These are phyloP conservation scores for Dendrolimus punctatus DNA, from an alignment of 1,140 invertebrate genomes.

Conservation along the genomic window DNA sequence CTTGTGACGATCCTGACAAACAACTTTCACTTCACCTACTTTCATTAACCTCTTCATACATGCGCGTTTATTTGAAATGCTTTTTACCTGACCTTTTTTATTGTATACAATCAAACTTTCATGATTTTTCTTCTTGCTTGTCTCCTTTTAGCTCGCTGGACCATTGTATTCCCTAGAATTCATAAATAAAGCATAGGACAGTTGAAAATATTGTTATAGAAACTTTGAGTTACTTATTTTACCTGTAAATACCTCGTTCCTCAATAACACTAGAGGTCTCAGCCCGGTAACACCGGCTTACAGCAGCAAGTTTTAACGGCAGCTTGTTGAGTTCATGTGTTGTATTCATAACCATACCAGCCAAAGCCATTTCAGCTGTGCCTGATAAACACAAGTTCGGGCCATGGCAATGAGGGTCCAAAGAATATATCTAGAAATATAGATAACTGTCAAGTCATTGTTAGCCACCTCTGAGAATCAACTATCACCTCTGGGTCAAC, in stretches of 20 bases:
- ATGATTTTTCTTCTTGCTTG: too few species aligned
- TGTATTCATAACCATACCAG: conserved; percentile 79
- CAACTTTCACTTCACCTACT: too few species aligned
- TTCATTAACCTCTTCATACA: too few species aligned
- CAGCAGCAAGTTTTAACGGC: conserved; percentile 87
- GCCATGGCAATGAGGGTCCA: conserved; percentile 73
- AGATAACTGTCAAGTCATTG: not conserved
- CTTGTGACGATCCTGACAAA: too few species aligned
- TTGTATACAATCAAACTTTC: too few species aligned
- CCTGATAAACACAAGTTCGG: conserved; percentile 88
- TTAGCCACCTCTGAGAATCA: not conserved
- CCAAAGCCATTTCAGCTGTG: conserved; percentile 96
- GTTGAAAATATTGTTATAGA: conserved; percentile 1
- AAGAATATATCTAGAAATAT: conserved; percentile 73
- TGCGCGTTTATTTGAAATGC: too few species aligned
- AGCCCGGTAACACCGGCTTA: conserved; percentile 94
- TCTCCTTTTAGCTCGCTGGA: too few species aligned
- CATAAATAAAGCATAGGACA: too few species aligned
- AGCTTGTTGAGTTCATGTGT: conserved; percentile 72
- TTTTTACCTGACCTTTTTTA: too few species aligned
- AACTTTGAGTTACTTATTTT: not conserved
- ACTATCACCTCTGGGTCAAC: not conserved
- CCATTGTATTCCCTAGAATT: too few species aligned
- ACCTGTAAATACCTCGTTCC: conserved; percentile 91
- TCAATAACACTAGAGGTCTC: conserved; percentile 86